Conservation (phyloP, 2,113 vertebrate genomes). For the Phylloscopus trochilus region DNA sequence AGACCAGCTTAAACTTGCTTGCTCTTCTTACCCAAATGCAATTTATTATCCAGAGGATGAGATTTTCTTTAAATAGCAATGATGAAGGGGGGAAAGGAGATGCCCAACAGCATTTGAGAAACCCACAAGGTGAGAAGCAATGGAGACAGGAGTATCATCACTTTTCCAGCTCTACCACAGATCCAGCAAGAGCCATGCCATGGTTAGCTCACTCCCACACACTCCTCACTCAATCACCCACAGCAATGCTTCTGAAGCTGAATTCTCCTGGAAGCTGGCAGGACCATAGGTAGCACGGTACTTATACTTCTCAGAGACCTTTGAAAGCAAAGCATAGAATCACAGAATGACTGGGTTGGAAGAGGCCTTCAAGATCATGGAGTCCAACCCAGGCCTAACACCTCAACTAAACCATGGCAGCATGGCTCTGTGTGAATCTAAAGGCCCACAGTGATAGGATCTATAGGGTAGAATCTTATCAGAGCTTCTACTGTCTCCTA, state of each 20-base stretch:
- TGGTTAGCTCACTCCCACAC: not conserved
- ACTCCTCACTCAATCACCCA: not conserved
- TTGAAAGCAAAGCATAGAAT: not conserved
- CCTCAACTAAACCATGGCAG: not conserved
- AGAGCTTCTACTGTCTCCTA: not conserved
- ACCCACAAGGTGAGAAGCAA: not conserved
- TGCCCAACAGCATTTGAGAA: not conserved
- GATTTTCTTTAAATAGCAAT: not conserved
- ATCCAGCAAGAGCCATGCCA: not conserved
- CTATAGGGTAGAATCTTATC: not conserved
- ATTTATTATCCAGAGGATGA: not conserved
- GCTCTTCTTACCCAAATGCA: not conserved
- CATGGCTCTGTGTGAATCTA: not conserved
- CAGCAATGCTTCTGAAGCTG: not conserved
- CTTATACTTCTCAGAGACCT: not conserved
- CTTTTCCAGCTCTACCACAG: not conserved
- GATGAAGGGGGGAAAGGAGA: rapidly evolving
- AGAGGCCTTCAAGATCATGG: not conserved
- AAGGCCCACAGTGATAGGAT: not conserved
- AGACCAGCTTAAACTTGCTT: not conserved
- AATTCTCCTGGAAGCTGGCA: not conserved
- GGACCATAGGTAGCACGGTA: not conserved
- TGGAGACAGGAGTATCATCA: rapidly evolving
- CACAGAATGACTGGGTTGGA: not conserved
- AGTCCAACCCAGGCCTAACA: not conserved